Evolutionary conservation across 2,113 vertebrate species (phyloP).

Genomic region (Cepphus grylle): DNA sequence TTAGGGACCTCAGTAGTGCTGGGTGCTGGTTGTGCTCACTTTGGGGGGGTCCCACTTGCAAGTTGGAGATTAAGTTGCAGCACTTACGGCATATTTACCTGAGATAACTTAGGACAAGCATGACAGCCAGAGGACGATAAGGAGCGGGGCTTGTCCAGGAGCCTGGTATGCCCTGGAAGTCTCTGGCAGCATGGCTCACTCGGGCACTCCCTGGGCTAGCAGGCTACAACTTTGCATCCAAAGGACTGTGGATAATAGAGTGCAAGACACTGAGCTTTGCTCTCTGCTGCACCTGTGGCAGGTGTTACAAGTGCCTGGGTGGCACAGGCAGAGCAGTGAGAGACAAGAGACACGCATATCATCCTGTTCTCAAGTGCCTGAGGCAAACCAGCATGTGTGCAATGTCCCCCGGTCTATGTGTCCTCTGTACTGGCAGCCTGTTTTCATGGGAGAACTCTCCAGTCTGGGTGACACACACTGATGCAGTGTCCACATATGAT

Average conservation of each 20-base stretch:
- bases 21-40: background rate
- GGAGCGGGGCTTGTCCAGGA: background rate
- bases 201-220: background rate
- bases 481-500: background rate
- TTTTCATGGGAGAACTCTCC: background rate
- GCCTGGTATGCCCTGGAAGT: background rate
- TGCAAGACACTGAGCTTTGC: background rate
- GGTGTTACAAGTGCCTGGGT: background rate
- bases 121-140: accelerated
- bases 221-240: background rate
- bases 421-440: background rate
- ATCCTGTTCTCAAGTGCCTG: background rate
- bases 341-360: background rate
- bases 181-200: background rate
- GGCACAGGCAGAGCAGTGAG: background rate
- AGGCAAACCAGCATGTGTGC: background rate
- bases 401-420: accelerated
- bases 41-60: background rate
- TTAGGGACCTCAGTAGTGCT: background rate
- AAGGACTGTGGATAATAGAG: background rate
- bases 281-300: background rate
- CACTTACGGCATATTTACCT: background rate
- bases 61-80: background rate
- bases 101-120: background rate
- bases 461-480: background rate